These are phyloP conservation scores for Phthorimaea operculella DNA, from an alignment of 1,140 invertebrate genomes.

Conservation along the genomic window DNA sequence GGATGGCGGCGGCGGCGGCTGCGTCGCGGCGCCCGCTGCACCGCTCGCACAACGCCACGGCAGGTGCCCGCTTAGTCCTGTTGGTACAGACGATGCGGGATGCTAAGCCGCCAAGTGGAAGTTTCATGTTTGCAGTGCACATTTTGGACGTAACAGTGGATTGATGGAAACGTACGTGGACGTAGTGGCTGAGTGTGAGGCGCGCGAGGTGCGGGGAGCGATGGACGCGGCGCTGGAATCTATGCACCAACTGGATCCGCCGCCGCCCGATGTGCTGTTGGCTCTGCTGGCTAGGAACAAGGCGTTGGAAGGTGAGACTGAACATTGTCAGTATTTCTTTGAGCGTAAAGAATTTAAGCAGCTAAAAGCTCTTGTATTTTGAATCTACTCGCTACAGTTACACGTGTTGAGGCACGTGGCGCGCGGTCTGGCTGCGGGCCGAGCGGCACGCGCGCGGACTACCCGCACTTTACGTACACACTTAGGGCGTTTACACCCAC, in stretches of 20 bases:
- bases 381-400: conserved; percentile 28
- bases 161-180: conserved; percentile 45
- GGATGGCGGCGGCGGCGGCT: conserved; percentile 54
- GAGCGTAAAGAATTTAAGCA: too few species aligned
- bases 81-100: conserved; percentile 18
- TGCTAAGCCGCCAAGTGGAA: conserved; percentile 23
- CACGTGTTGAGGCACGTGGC: conserved; percentile 25
- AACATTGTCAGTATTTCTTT: too few species aligned
- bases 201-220: conserved; percentile 21
- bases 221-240: conserved; percentile 46
- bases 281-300: conserved; percentile 88
- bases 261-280: conserved; percentile 80
- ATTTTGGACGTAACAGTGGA: conserved; percentile 30
- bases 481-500: conserved; percentile 11
- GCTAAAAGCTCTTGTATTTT: too few species aligned
- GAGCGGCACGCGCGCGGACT: conserved; percentile 12
- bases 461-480: conserved; percentile 5
- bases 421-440: conserved; percentile 16
- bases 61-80: conserved; percentile 21
- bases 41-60: conserved; percentile 23
- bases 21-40: conserved; percentile 41
- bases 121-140: conserved; percentile 34
- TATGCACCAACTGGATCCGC: conserved; percentile 67
- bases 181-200: conserved; percentile 39
- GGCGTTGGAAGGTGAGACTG: conserved; percentile 81